Evolutionary conservation across 1,140 invertebrate species (phyloP), one percentile per base, ranked within the genome.

Genomic region (Tetramorium simillimum): DNA sequence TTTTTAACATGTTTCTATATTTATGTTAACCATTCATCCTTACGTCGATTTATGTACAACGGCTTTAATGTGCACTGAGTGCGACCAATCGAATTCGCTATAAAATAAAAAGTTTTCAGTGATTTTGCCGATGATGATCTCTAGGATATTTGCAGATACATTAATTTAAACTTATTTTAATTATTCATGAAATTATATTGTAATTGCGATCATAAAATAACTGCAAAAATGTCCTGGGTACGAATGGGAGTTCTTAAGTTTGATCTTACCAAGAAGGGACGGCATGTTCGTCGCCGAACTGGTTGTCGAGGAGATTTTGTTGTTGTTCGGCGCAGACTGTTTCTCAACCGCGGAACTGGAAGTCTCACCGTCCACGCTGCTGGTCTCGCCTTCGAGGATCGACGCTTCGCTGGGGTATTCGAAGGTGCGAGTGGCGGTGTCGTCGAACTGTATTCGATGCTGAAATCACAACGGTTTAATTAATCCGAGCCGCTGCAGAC

Each of bases 391-490:
- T 92, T 97, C 96, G 73, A 97, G 94, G 90, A 97, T 94, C 63
- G 97, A 98, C 62, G 96, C 96, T 95, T 98, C 98, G 85, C 98
- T 98, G 60, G 98, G 98, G 94, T 98, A 98, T 95, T 98, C 98
- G 95, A 97, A 98, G 53, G 97, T 97, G 77, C 97, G 96, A 69
- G 97, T 98, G 40, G 97, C 96, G 53, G 96, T 96, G 93, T 98
- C 98, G 92, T 98, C 97, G 94, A 98, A 98, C 88, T 97, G 97
- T 92, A 98, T 97, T 93, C 97, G 97, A 93, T 98, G 95, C 97
- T 98, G 96, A 70, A 96, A 95, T 78, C 18, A 37, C 14, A 70
- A 53, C 9, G 18, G 4, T 1, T 18, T 12, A 37, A 85, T 67
- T 80, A 80, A 56, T 43, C 1, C 18, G 2, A 16, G 24, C 43